phyloP scores from a whole-genome alignment of 1,140 invertebrate genomes.

The Parasteatoda tepidariorum region DNA sequence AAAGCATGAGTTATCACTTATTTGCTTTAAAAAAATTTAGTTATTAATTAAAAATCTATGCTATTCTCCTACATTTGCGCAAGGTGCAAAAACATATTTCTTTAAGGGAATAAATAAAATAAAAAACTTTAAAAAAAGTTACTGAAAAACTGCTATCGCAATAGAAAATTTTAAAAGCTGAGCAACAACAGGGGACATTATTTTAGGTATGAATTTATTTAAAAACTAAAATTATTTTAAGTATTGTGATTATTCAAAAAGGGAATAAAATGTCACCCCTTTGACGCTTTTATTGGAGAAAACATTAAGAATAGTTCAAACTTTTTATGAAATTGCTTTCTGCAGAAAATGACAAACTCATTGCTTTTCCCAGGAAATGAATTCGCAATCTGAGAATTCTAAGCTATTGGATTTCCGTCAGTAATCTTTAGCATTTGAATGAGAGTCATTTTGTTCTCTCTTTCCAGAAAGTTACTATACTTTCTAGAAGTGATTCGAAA shows the following conservation, averaged over 20 bases:
- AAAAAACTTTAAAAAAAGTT: too few species aligned
- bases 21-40: too few species aligned
- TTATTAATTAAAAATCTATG: too few species aligned
- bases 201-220: too few species aligned
- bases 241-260: constrained; percentile 8
- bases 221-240: too few species aligned
- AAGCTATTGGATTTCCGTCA: constrained; percentile 42
- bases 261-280: not conserved
- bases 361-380: constrained; percentile 4
- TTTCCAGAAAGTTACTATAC: not conserved
- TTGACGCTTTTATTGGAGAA: not conserved
- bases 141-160: too few species aligned
- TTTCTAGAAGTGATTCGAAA: not conserved
- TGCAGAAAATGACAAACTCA: constrained; percentile 6
- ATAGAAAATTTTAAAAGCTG: too few species aligned
- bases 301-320: not conserved
- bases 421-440: not conserved
- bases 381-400: constrained; percentile 34
- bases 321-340: constrained; percentile 26
- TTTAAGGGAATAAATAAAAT: too few species aligned
- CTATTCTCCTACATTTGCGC: too few species aligned
- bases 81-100: too few species aligned
- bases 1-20: too few species aligned
- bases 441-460: not conserved
- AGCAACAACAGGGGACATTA: too few species aligned